Evolutionary conservation across 2,113 vertebrate species (phyloP).

Genomic region (Oncorhynchus nerka): DNA sequence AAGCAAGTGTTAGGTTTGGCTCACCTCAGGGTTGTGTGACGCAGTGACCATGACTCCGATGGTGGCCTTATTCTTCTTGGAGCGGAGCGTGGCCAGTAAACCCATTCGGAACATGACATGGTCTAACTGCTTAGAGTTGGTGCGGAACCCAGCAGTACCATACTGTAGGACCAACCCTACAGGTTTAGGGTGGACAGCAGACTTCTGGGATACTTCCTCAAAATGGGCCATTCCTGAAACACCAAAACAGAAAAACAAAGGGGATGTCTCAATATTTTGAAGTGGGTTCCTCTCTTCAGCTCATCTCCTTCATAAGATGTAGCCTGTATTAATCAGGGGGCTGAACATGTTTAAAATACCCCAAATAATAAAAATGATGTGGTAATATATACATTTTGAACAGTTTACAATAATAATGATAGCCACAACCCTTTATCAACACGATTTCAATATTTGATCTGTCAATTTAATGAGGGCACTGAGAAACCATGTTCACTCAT

Average conservation of each 20-base stretch:
- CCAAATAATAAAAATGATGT: too few relatives aligned
- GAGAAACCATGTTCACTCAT: too few relatives aligned
- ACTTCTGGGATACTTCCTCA: slow-evolving; percentile 69
- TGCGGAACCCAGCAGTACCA: slow-evolving; percentile 91
- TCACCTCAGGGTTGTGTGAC: slow-evolving; percentile 95
- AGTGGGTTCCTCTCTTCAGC: neutral
- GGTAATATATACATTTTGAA: too few relatives aligned
- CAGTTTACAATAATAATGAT: too few relatives aligned
- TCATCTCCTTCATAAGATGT: too few relatives aligned
- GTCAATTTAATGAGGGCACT: too few relatives aligned
- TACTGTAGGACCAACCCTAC: slow-evolving; percentile 82
- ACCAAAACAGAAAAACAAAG: neutral
- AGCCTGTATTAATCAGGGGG: too few relatives aligned
- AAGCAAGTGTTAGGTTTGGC: neutral
- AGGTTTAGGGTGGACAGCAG: slow-evolving; percentile 78
- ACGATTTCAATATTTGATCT: too few relatives aligned
- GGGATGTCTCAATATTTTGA: neutral
- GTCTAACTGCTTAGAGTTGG: slow-evolving; percentile 78
- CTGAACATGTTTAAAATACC: too few relatives aligned
- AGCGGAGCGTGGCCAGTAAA: slow-evolving; percentile 83
- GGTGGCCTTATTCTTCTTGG: slow-evolving; percentile 78
- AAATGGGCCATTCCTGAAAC: slow-evolving; percentile 68
- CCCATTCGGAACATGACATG: slow-evolving; percentile 97
- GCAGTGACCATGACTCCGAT: slow-evolving; percentile 96
- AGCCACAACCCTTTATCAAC: too few relatives aligned